Evolutionary conservation across 2,113 vertebrate genomes (phyloP).

Genomic region (Anthoscopus minutus): DNA sequence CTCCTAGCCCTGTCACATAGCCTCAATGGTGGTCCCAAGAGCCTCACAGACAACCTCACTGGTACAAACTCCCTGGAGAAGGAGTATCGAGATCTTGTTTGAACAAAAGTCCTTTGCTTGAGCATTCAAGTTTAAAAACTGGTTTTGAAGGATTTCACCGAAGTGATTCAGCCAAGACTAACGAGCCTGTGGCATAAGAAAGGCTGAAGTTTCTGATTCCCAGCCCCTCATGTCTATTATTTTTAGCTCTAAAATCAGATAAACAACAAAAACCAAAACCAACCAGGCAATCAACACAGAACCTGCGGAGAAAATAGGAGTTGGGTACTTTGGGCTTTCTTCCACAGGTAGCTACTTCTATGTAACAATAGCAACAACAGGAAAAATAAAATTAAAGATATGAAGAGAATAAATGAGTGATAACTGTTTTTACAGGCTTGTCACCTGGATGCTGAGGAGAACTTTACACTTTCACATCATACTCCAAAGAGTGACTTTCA

Average conservation of each 20-base stretch:
- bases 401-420: not conserved
- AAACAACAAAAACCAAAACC: conserved; percentile 2
- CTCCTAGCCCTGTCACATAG: not conserved
- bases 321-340: not conserved
- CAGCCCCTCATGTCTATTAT: not conserved
- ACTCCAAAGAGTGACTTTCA: not conserved
- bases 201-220: conserved; percentile 26
- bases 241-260: conserved; percentile 30
- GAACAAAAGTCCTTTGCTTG: not conserved
- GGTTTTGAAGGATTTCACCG: not conserved
- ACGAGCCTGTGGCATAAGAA: not conserved
- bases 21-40: fast-evolving
- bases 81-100: not conserved
- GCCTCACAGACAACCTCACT: not conserved
- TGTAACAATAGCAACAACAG: not conserved
- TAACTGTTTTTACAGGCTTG: not conserved
- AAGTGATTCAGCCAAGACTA: conserved; percentile 21
- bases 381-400: not conserved
- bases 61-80: not conserved
- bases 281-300: not conserved
- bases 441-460: not conserved
- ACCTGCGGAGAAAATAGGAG: not conserved
- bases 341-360: not conserved
- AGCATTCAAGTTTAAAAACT: not conserved
- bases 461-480: not conserved